These are phyloP conservation scores for Magallana gigas DNA, from an alignment of 1,140 invertebrate genomes.

Conservation along the genomic window DNA sequence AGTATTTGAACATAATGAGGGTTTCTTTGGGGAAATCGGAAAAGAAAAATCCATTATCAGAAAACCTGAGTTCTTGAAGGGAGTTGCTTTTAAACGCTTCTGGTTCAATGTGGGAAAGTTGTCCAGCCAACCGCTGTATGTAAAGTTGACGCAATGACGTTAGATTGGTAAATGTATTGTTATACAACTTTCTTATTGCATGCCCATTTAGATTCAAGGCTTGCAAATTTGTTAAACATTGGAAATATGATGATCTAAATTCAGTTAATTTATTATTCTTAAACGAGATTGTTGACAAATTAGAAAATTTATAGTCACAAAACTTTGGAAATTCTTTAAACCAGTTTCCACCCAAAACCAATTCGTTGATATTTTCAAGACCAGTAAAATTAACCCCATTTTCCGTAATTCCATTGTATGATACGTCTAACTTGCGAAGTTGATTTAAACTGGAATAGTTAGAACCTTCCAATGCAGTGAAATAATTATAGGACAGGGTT, in stretches of 20 bases:
- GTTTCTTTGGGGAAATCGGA: neutral
- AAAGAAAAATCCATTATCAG: constrained; percentile 4
- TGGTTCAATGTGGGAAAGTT: constrained; percentile 12
- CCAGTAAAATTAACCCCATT: constrained; percentile 5
- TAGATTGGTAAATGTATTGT: constrained; percentile 21
- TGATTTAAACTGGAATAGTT: neutral
- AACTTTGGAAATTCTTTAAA: constrained; percentile 25
- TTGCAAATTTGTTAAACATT: neutral
- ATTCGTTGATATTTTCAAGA: neutral
- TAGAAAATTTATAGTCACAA: neutral
- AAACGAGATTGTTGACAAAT: neutral
- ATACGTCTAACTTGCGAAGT: neutral
- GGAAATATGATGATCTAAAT: neutral
- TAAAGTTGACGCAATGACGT: neutral
- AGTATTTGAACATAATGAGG: constrained; percentile 7
- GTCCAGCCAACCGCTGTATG: neutral
- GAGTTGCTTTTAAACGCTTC: constrained; percentile 41
- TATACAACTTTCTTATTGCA: neutral
- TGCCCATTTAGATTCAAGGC: neutral
- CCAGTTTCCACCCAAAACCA: constrained; percentile 2
- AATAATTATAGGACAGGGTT: constrained; percentile 4
- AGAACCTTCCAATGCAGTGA: neutral
- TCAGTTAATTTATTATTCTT: constrained; percentile 23
- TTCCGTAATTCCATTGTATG: constrained; percentile 26
- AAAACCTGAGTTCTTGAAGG: neutral